Evolutionary conservation across 2,888 invertebrate species (phyloP), one percentile per base, ranked within the genome.

Genomic region (Aspidiotus rigidus): DNA sequence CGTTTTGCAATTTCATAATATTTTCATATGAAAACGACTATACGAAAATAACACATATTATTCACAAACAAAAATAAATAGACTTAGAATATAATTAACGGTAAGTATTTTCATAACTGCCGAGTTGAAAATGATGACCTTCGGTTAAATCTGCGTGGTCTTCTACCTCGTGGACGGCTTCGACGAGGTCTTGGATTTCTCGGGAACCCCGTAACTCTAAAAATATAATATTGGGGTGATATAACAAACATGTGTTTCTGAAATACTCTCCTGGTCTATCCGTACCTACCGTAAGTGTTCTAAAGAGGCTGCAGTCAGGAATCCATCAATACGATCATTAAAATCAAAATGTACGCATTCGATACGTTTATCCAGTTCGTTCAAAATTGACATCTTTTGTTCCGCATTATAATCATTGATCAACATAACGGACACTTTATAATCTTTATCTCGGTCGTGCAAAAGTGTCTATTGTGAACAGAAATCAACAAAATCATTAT

Each of bases 331-430:
- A 10, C 28, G 16, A 11, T 59, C 59, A 7, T 13, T 16, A 6
- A 59, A 59, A 13, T 59, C 28, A 11, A 59, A 59, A 39, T 59
- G 17, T 39, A 59, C 28, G 39, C 28, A 28, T 10, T 59, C 59
- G 6, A 59, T 59, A 28, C 59, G 59, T 28, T 59, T 59, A 13
- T 59, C 59, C 59, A 59, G 39, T 39, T 59, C 59, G 39, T 59
- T 59, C 39, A 59, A 13, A 17, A 59, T 39, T 13, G 17, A 17
- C 1, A 59, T 3, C 39, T 59, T 59, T 17, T 28, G 16, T 28
- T 59, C 59, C 1, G 16, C 28, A 28, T 59, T 28, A 28, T 59
- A 59, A 7, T 59, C 59, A 39, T 13, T 16, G 59, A 59, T 59
- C 28, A 59, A 7, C 59, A 59, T 59, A 1, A 59, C 59, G 13